Evolutionary conservation across 2,888 invertebrate species (phyloP).

Genomic region (Formica aserva): DNA sequence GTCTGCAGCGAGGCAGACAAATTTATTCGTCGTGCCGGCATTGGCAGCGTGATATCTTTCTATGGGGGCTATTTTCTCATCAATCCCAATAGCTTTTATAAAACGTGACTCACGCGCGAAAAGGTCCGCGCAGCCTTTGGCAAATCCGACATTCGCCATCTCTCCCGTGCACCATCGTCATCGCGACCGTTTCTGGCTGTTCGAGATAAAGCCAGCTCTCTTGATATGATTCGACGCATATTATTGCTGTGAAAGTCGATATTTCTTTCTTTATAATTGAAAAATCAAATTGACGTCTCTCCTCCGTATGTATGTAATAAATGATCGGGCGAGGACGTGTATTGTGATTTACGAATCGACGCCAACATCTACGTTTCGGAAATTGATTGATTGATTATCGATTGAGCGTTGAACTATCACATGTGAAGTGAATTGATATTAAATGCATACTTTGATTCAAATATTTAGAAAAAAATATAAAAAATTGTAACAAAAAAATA

Average conservation of each 20-base stretch:
- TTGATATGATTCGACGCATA: background rate
- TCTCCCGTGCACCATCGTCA: constrained; percentile 26
- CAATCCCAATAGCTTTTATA: constrained; percentile 84
- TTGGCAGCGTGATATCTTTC: constrained; percentile 79
- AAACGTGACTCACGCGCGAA: constrained; percentile 83
- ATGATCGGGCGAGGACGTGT: background rate
- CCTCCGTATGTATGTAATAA: background rate
- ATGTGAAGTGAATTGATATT: background rate
- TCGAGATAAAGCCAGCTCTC: constrained; percentile 38
- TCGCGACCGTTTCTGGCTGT: constrained; percentile 27
- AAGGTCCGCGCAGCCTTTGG: constrained; percentile 76
- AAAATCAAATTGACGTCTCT: background rate
- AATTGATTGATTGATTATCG: constrained; percentile 16
- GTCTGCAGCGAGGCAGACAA: constrained; percentile 69
- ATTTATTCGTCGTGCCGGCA: constrained; percentile 74
- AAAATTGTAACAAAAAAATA: background rate
- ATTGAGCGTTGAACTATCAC: background rate
- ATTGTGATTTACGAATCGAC: constrained; percentile 2
- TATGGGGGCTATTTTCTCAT: constrained; percentile 83
- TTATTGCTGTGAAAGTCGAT: background rate
- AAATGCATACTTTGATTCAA: too few relatives aligned
- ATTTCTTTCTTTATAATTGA: constrained; percentile 3
- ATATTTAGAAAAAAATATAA: too few relatives aligned
- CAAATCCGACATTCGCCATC: constrained; percentile 66
- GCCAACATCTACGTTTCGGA: constrained; percentile 25